Base-by-base conservation (phyloP, 2,888 invertebrate species). In the Portevinia maculata region DNA sequence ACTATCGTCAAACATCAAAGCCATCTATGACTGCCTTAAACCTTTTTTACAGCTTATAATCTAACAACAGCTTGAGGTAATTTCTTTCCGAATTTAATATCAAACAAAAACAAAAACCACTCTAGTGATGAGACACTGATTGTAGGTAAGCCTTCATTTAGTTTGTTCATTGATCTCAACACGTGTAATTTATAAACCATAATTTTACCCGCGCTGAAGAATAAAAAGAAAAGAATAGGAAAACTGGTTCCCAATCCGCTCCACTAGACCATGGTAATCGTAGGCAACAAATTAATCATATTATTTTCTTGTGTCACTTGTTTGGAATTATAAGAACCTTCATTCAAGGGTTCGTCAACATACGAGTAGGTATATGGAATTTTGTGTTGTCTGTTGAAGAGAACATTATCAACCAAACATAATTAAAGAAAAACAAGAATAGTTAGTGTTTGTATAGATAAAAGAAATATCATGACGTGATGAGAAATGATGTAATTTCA, bases 401-500 rank as follows among this genome's bases (percentile, higher is more conserved):
- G 11, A 62, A 32, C 11, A 19, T 21, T 44, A 17, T 34, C 13
- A 4, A 13, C 4, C 24, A 28, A 17, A 17, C 13, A 24, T 8
- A 39, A 17, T 19, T 3, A 32, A 4, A 15, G 24, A 46, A 13
- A n/a, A 60, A 41, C 24, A 17, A 2, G 9, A 15, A 59, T 17
- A 15, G 3, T 34, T 34, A 9, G 57, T n/a, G n/a, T n/a, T n/a
- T n/a, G 44, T 59, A 44, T 30, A 59, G 30, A 44, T 44, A 24
- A 28, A 28, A 39, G 15, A 2, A 11, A 11, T 32, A 60, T 48
- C 48, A 44, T 53, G 53, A 67, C 53, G 44, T 19, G 55, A 67
- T 55, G 67, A 67, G 55, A 41, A 67, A 67, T 67, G 67, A 67
- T 67, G 67, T 67, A 67, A 67, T 55, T 39, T 65, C 8, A 13